Evolutionary conservation across 2,113 vertebrate genomes (phyloP).

Genomic region (Mesitornis unicolor): DNA sequence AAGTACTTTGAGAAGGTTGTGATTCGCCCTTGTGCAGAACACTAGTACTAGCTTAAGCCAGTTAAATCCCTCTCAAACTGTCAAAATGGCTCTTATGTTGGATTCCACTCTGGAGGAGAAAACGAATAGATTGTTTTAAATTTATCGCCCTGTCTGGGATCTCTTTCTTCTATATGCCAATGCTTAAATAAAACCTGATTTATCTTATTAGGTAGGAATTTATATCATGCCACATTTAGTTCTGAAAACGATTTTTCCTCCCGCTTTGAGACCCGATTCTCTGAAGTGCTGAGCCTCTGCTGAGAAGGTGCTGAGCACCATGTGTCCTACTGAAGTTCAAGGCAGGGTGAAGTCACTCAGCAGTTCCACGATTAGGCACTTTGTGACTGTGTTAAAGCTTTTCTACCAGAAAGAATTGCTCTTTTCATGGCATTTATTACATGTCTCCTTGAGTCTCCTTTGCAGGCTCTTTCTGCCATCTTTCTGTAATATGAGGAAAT

Average conservation of each 20-base stretch:
- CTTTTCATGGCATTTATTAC: conserved; percentile 57
- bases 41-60: background rate
- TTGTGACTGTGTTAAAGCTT: conserved; percentile 47
- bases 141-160: conserved; percentile 10
- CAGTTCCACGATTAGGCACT: conserved; percentile 30
- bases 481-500: conserved; percentile 63
- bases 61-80: background rate
- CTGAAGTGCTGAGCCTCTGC: background rate
- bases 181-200: conserved; percentile 49
- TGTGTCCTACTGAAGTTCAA: background rate
- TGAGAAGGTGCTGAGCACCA: background rate
- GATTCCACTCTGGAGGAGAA: conserved; percentile 3
- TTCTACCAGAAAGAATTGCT: conserved; percentile 49
- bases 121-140: conserved; percentile 53
- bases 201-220: conserved; percentile 54
- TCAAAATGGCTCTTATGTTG: conserved; percentile 9
- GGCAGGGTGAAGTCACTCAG: conserved; percentile 21
- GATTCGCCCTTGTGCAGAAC: background rate
- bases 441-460: conserved; percentile 53
- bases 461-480: conserved; percentile 63
- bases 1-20: background rate
- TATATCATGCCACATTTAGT: conserved; percentile 26
- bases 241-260: conserved; percentile 34
- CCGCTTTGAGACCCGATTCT: background rate
- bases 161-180: conserved; percentile 51